Base-by-base conservation (phyloP, 1,140 invertebrate genomes). In the Agrypnia vestita region DNA sequence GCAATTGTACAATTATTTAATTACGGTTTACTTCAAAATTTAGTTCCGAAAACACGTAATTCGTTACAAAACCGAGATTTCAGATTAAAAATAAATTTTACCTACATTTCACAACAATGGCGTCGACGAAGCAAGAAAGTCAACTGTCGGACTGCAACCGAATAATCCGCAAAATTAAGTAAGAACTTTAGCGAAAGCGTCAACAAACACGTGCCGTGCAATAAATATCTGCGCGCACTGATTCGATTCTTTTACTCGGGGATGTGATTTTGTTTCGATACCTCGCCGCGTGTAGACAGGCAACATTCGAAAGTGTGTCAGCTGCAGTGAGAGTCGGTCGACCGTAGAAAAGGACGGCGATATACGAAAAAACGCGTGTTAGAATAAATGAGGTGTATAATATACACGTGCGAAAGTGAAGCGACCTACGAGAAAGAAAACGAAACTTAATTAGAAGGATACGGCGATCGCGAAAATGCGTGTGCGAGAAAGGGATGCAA, bases 301-400 rank as follows among this genome's bases (percentile, higher is more conserved):
- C 72, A 75, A 59, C n/a, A 72, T 72, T 72, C 69, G 72, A 75
- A 75, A 75, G 72, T 75, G 72, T 75, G 72, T 75, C 72, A 75
- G 55, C 13, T 55, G 47, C 72, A 61, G 72, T 75, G 72, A 75
- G 72, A 75, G 72, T 75, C 72, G 72, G 72, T 75, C 72, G 72
- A 59, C 25, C 12, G 7, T 17, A 43, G 55, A 46, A 17, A 56
- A 35, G 21, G 72, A 75, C 13, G 72, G 21, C 21, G 72, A 25
- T 47, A 44, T 44, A n/a, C 49, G 21, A 12, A 47, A 35, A 15
- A 21, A 13, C n/a, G 17, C 10, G 15, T 9, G 15, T 19, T 4
- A 47, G 69, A 53, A 21, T 53, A 47, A 72, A 25, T 51, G n/a
- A n/a, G 46, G 15, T 72, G 21, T 25, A 53, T 53, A n/a, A n/a